A percentile compares a stretch with the other conserved stretches of the same genome.
Conservation (phyloP, 2,797 vertebrate genomes). For the Chelon auratus region DNA sequence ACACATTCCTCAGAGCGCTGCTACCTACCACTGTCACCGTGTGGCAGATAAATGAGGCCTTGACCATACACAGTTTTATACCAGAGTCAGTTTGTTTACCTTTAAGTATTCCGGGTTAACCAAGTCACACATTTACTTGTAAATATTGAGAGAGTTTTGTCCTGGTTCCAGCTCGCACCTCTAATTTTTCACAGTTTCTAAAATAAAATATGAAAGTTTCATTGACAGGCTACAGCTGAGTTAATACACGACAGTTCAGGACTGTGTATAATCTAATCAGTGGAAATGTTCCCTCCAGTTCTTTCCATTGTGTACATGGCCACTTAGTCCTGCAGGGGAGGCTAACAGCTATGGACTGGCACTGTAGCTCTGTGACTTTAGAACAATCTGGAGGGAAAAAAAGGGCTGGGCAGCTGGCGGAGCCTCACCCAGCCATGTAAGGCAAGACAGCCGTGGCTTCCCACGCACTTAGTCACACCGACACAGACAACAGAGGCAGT, state of each 20-base stretch:
- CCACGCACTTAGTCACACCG: conserved; percentile 57
- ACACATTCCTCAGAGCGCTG: conserved; percentile 71
- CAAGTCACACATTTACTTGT: conserved; percentile 3
- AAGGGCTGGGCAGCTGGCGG: conserved; percentile 71
- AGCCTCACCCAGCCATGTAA: conserved; percentile 77
- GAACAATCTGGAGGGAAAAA: conserved; percentile 35
- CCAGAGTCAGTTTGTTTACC: background rate
- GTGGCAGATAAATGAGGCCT: conserved; percentile 17
- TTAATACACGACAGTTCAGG: background rate
- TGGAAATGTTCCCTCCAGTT: conserved; percentile 27
- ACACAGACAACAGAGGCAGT: conserved; percentile 37
- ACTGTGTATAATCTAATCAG: conserved; percentile 23
- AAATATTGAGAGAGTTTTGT: background rate
- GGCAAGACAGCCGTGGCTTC: conserved; percentile 63
- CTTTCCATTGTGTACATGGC: conserved; percentile 42
- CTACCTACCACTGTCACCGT: conserved; percentile 59
- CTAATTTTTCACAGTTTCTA: background rate
- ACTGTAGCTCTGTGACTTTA: conserved; percentile 23
- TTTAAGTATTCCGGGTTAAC: background rate
- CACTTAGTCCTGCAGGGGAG: conserved; percentile 61
- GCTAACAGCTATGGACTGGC: conserved; percentile 31
- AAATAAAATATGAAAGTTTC: conserved; percentile 1
- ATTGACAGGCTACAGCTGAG: background rate
- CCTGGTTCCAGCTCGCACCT: no score
- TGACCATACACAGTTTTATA: conserved; percentile 21